Percentiles rank a stretch among this genome's conserved stretches.
These are phyloP conservation scores for Petrocephalus microphthalmus DNA, from an alignment of 2,113 vertebrate genomes.

Conservation along the genomic window DNA sequence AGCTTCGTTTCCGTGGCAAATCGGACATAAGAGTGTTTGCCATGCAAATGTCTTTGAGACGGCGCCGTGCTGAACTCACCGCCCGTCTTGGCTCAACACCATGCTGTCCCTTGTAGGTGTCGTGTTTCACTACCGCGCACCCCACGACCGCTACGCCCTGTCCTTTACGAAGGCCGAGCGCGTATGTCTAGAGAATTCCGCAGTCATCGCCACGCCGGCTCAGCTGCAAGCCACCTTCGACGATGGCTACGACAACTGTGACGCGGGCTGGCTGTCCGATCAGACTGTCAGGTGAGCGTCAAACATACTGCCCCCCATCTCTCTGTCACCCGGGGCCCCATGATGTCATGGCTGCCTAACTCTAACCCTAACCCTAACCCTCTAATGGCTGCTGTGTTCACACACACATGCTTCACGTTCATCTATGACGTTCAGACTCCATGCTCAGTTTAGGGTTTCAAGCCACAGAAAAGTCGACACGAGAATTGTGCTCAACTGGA, in stretches of 20 bases:
- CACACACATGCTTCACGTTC: not conserved
- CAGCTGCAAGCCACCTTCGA: constrained; percentile 88
- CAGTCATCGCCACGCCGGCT: constrained; percentile 66
- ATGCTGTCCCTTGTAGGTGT: constrained; percentile 60
- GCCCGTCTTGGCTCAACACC: not conserved
- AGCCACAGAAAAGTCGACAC: not conserved
- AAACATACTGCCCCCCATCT: not conserved
- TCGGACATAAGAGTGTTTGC: too few species aligned
- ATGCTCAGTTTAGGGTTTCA: not conserved
- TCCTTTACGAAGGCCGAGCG: constrained; percentile 71
- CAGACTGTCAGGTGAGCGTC: constrained; percentile 74
- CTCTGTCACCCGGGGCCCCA: constrained; percentile 26
- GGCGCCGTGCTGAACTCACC: too few species aligned
- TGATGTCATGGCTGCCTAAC: not conserved
- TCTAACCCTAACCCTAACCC: not conserved
- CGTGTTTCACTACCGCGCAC: constrained; percentile 88
- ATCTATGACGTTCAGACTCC: not conserved
- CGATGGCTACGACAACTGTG: constrained; percentile 93
- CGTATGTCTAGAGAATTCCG: constrained; percentile 78
- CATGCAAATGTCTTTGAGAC: too few species aligned
- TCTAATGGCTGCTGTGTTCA: not conserved
- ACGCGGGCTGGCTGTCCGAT: constrained; percentile 90
- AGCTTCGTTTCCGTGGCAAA: too few species aligned
- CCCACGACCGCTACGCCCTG: constrained; percentile 77
- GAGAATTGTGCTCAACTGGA: not conserved